These are phyloP conservation scores for Caenorhabditis sp. DNA, from an alignment of 2,888 invertebrate species.

Conservation along the genomic window DNA sequence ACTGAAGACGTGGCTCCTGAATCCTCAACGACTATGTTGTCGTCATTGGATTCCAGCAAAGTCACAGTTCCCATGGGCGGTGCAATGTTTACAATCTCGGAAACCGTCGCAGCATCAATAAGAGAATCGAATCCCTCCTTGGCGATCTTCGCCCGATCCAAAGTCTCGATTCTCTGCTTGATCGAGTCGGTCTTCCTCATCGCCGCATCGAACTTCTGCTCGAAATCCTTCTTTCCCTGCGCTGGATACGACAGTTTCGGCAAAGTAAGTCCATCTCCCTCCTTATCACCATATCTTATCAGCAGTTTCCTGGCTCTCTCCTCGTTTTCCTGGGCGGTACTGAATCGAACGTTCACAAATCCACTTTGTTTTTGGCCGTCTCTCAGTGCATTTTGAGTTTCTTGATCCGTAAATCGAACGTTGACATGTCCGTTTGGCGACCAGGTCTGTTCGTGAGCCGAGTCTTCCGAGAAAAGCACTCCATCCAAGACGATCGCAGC, in stretches of 20 bases:
- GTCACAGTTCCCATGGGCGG: constrained; percentile 66
- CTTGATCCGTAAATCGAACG: constrained; percentile 60
- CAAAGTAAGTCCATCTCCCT: constrained; percentile 42
- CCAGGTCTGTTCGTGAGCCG: constrained; percentile 59
- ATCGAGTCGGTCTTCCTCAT: constrained; percentile 64
- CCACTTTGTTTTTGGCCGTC: constrained; percentile 32
- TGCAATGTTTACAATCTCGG: constrained; percentile 33
- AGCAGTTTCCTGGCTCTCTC: constrained; percentile 50
- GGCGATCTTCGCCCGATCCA: constrained; percentile 56
- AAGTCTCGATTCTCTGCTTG: constrained; percentile 55
- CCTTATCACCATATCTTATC: constrained; percentile 51
- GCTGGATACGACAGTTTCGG: constrained; percentile 49
- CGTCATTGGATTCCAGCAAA: constrained; percentile 40
- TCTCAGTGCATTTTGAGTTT: constrained; percentile 18
- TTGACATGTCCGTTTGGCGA: constrained; percentile 68
- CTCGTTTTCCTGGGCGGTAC: constrained; percentile 56
- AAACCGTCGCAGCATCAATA: constrained; percentile 63
- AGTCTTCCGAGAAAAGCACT: constrained; percentile 38
- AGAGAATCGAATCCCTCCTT: constrained; percentile 67
- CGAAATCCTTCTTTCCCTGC: constrained; percentile 38
- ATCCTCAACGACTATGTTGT: constrained; percentile 47
- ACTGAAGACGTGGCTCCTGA: constrained; percentile 34
- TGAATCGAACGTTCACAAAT: constrained; percentile 66
- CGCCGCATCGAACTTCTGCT: constrained; percentile 65
- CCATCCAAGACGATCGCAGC: constrained; percentile 28